Base-by-base conservation (phyloP, 1,140 invertebrate species). In the Alviniconcha marisindica region DNA sequence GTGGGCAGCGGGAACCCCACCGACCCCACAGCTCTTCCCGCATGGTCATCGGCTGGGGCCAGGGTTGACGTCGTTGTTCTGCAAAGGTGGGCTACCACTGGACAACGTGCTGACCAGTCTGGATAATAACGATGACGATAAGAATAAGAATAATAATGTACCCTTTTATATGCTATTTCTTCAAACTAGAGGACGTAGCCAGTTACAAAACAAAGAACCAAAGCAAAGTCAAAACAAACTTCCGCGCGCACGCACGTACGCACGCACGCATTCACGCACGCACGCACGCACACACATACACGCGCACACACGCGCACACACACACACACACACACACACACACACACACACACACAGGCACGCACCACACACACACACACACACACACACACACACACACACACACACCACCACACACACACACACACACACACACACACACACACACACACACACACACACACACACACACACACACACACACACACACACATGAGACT, bases 301-400 rank as follows among this genome's bases (percentile, higher is more conserved):
- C 33, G 1, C 38, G 42, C 71, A 15, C 33, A 60, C 54, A 60
- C 54, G 36, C 69, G 36, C 38, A 40, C 73, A 2, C 42, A 40
- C 0, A n/a, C 73, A 18, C 33, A 21, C 73, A 74, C 71, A 42
- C 18, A 33, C 31, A 73, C 69, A 38, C n/a, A 18, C 31, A 73
- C 69, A 33, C n/a, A 38, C n/a, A 36, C 69, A 38, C 0, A 36
- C 15, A 73, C 69, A 36, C 15, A 10, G 31, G 31, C n/a, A 18
- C n/a, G n/a, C n/a, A n/a, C n/a, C 63, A 69, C 33, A n/a, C 63
- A 69, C 63, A 69, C 63, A 69, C n/a, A 69, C 63, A 69, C 63
- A 69, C 24, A 69, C 63, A 69, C 33, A n/a, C 33, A 33, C 63
- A 69, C 24, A 69, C 24, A 69, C 63, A 33, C 63, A n/a, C 24